Conservation (phyloP, 1,140 invertebrate species). For the Oryctes rhinoceros region DNA sequence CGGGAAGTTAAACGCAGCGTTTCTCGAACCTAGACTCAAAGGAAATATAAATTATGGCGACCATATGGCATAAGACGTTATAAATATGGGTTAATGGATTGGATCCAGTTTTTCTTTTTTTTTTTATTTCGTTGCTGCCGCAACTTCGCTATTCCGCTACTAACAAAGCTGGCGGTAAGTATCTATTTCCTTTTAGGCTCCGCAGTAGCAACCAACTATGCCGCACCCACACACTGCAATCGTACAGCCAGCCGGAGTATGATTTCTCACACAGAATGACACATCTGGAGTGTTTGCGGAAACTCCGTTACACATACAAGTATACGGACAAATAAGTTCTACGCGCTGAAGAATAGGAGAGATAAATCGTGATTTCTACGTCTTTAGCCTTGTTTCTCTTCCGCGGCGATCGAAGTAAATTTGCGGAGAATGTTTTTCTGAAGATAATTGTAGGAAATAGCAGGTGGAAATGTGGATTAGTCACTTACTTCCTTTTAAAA, state of each 20-base stretch:
- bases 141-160: neutral
- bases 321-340: too few relatives aligned
- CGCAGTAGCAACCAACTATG: neutral
- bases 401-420: too few relatives aligned
- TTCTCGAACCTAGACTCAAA: neutral
- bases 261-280: slow-evolving; percentile 1
- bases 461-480: slow-evolving; percentile 4
- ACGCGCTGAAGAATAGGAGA: too few relatives aligned
- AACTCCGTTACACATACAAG: too few relatives aligned
- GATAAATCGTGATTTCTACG: neutral
- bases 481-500: neutral
- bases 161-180: neutral
- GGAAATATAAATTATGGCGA: slow-evolving; percentile 17
- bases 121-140: neutral
- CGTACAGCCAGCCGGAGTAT: neutral
- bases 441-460: slow-evolving; percentile 20
- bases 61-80: slow-evolving; percentile 21
- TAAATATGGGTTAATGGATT: slow-evolving; percentile 33
- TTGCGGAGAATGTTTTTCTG: too few relatives aligned
- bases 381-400: neutral
- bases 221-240: slow-evolving; percentile 3
- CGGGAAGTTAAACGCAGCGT: neutral
- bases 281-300: too few relatives aligned
- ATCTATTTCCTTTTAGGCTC: slow-evolving; percentile 6
- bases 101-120: neutral